These are phyloP conservation scores for Osmoderma eremita DNA, from an alignment of 2,888 invertebrate species.

Conservation along the genomic window DNA sequence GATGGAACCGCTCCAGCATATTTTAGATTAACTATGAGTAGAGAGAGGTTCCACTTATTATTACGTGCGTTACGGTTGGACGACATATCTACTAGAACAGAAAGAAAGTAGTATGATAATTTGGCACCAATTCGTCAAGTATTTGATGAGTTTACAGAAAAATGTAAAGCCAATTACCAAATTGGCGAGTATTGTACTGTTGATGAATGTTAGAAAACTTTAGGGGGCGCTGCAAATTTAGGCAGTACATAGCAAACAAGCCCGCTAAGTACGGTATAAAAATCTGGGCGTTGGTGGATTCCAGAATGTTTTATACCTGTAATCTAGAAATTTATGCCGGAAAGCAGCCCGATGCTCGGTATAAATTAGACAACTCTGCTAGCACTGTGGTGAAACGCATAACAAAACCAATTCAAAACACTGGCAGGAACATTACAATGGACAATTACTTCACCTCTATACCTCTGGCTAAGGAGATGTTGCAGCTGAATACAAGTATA, in stretches of 20 bases:
- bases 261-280: slow-evolving; percentile 15
- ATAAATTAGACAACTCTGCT: slow-evolving; percentile 14
- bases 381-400: slow-evolving; percentile 3
- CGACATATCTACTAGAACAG: slow-evolving; percentile 7
- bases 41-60: slow-evolving; percentile 21
- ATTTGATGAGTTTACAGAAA: no score
- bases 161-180: slow-evolving; percentile 20
- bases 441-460: slow-evolving; percentile 35
- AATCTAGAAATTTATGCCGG: slow-evolving; percentile 18
- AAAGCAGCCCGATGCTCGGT: slow-evolving; percentile 12
- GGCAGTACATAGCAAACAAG: no score
- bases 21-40: slow-evolving; percentile 28
- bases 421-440: slow-evolving; percentile 14
- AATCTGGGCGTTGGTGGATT: slow-evolving; percentile 17
- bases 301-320: not conserved
- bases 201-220: not conserved
- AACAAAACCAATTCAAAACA: slow-evolving; percentile 2
- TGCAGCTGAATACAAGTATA: slow-evolving; percentile 11
- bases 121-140: slow-evolving; percentile 8
- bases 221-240: no score
- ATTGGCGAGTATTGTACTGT: slow-evolving; percentile 12
- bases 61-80: slow-evolving; percentile 19
- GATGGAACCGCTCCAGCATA: slow-evolving; percentile 14
- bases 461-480: slow-evolving; percentile 11
- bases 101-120: slow-evolving; percentile 6